Conservation (phyloP, 1,140 invertebrate genomes). For the Sminthurinus signatus region DNA sequence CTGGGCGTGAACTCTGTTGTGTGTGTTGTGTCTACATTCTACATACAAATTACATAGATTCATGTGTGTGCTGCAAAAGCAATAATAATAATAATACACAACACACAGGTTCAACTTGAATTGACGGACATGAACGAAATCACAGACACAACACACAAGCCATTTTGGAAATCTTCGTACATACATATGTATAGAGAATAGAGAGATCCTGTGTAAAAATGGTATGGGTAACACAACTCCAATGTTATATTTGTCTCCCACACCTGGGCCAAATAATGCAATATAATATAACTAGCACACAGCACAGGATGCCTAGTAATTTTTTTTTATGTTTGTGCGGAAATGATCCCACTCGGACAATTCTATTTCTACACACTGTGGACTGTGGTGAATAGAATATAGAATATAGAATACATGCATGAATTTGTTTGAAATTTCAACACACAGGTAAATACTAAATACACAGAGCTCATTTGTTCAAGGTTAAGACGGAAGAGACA, state of each 20-base stretch:
- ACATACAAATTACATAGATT: not conserved
- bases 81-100: not conserved
- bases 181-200: not conserved
- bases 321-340: slow-evolving; percentile 13
- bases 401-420: no score
- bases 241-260: not conserved
- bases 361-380: not conserved
- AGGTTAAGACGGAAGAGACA: no score
- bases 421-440: no score
- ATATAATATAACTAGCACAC: no score
- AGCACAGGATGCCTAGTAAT: slow-evolving; percentile 8
- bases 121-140: not conserved
- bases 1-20: slow-evolving; percentile 13
- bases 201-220: not conserved
- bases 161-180: not conserved
- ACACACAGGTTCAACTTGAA: not conserved
- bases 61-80: not conserved
- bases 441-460: no score
- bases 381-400: no score
- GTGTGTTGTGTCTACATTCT: not conserved
- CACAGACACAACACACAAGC: not conserved
- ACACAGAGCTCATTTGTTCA: no score
- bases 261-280: not conserved
- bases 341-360: not conserved
- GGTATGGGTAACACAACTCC: not conserved